Evolutionary conservation across 2,797 vertebrate species (phyloP).

Genomic region (Eidolon dupreanum): DNA sequence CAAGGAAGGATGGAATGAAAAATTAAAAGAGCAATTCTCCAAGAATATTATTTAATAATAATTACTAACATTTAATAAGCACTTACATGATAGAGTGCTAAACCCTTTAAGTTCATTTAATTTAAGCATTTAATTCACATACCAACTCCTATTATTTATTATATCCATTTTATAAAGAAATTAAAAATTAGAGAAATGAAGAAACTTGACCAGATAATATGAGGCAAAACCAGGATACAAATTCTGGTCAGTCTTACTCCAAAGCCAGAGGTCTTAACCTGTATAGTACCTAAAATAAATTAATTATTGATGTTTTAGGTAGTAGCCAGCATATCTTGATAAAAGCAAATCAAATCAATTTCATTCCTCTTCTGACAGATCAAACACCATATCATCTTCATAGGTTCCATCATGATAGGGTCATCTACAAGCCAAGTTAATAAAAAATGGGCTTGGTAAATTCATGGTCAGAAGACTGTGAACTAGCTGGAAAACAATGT

Average conservation of each 20-base stretch:
- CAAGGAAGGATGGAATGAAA: not conserved
- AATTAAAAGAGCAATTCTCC: not conserved
- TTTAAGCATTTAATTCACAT: not conserved
- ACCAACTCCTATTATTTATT: not conserved
- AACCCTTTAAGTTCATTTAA: not conserved
- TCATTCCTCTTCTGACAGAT: not conserved
- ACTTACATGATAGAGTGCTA: not conserved
- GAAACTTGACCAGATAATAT: conserved; percentile 33
- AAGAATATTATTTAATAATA: conserved; percentile 19
- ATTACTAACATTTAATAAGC: not conserved
- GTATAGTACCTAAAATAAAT: not conserved
- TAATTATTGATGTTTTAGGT: not conserved
- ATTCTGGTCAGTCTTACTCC: conserved; percentile 27
- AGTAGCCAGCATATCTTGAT: not conserved
- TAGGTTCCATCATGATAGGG: not conserved
- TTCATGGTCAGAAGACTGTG: not conserved
- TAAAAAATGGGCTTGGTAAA: not conserved
- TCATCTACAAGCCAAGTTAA: not conserved
- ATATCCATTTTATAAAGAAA: not conserved
- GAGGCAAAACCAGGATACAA: not conserved
- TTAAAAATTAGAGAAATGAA: conserved; percentile 38
- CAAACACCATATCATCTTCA: not conserved
- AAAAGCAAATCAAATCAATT: conserved; percentile 31
- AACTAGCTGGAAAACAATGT: not conserved
- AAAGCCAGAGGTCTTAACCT: not conserved